Conservation (phyloP, 2,888 invertebrate species). For the Scaptomyza parva region DNA sequence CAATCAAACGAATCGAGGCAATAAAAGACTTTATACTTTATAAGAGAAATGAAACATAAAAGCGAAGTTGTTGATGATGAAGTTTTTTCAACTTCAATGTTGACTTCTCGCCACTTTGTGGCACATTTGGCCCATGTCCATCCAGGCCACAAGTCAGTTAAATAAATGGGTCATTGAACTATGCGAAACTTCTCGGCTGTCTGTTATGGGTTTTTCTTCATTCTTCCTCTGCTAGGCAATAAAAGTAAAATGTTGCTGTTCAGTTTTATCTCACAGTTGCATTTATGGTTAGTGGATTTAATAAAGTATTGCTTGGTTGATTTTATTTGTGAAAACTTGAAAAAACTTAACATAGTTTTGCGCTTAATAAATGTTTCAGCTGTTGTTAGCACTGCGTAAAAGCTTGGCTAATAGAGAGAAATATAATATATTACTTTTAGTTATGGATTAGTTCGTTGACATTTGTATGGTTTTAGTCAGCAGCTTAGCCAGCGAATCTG, state of each 20-base stretch:
- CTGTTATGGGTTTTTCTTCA: slow-evolving; percentile 19
- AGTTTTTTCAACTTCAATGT: slow-evolving; percentile 34
- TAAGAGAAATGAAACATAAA: background rate
- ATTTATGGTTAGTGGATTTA: slow-evolving; percentile 9
- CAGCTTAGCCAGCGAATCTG: slow-evolving; percentile 17
- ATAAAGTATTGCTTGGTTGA: slow-evolving; percentile 9
- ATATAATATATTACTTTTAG: background rate
- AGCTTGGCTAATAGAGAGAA: too few relatives aligned
- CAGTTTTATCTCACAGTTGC: slow-evolving; percentile 9
- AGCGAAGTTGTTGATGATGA: background rate
- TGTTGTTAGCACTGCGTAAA: too few relatives aligned
- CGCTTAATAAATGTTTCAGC: background rate
- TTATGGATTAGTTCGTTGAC: slow-evolving; percentile 6
- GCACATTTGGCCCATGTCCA: slow-evolving; percentile 30
- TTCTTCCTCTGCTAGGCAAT: slow-evolving; percentile 15
- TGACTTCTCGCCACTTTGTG: slow-evolving; percentile 27
- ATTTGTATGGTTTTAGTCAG: slow-evolving; percentile 15
- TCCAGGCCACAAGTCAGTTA: slow-evolving; percentile 22
- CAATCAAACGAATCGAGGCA: background rate
- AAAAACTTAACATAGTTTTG: background rate
- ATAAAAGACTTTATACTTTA: background rate
- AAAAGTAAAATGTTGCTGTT: slow-evolving; percentile 16
- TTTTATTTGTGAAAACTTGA: slow-evolving; percentile 12
- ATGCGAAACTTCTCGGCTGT: slow-evolving; percentile 21
- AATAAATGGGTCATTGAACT: slow-evolving; percentile 60